These are phyloP conservation scores for Strigamia transsilvanica DNA, from an alignment of 2,888 invertebrate genomes.

Conservation along the genomic window DNA sequence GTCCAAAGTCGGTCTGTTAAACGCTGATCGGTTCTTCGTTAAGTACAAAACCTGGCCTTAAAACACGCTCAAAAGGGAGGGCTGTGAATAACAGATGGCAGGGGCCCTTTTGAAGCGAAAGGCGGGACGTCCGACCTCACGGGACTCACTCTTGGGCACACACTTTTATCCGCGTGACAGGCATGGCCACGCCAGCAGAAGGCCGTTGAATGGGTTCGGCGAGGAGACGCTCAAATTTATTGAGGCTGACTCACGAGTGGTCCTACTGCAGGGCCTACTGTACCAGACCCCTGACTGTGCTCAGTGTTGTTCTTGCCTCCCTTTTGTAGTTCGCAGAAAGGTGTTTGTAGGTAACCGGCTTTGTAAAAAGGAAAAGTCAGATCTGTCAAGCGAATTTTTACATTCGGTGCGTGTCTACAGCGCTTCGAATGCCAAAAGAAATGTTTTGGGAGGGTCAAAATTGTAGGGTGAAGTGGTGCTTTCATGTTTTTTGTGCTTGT, in stretches of 20 bases:
- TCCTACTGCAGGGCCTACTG: constrained; percentile 35
- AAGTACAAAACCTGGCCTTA: constrained; percentile 38
- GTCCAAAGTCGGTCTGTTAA: constrained; percentile 6
- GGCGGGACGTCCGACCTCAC: constrained; percentile 39
- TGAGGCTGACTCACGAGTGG: constrained; percentile 42
- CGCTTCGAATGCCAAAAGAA: background rate
- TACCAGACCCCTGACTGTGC: constrained; percentile 18
- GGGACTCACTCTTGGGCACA: constrained; percentile 39
- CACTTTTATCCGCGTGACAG: constrained; percentile 27
- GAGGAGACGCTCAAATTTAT: constrained; percentile 28
- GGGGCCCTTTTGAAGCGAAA: constrained; percentile 13
- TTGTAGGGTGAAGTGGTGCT: background rate
- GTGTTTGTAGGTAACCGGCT: constrained; percentile 44
- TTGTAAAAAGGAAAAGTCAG: constrained; percentile 7
- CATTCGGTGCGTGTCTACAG: constrained; percentile 6
- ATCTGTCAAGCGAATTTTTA: constrained; percentile 11
- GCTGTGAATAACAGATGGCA: constrained; percentile 19
- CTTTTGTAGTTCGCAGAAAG: constrained; percentile 12
- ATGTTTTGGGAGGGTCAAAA: constrained; percentile 3
- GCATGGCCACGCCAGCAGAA: constrained; percentile 39
- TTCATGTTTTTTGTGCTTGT: no score
- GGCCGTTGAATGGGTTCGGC: constrained; percentile 39
- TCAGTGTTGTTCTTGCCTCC: constrained; percentile 36
- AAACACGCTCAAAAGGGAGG: constrained; percentile 25
- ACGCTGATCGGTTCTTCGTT: constrained; percentile 1